phyloP scores from a whole-genome alignment of 2,888 invertebrate genomes.

The Euphydryas editha region DNA sequence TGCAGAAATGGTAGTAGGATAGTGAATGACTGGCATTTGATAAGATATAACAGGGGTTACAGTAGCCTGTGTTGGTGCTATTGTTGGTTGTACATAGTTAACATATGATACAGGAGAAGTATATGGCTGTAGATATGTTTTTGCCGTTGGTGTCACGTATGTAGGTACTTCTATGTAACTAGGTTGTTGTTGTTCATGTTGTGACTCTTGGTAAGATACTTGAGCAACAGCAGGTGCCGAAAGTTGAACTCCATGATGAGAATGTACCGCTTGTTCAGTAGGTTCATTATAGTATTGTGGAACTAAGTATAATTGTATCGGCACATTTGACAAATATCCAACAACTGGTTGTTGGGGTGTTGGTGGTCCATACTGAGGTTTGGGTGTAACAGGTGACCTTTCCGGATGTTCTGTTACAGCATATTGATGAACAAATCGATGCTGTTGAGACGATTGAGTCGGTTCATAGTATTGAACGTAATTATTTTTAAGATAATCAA shows the following conservation, averaged over 20 bases:
- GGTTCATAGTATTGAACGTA: constrained; percentile 61
- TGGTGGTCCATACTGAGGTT: constrained; percentile 52
- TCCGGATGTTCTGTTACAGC: constrained; percentile 74
- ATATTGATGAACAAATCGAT: constrained; percentile 72
- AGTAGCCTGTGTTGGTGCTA: constrained; percentile 55
- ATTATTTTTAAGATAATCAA: constrained; percentile 68
- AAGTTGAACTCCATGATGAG: constrained; percentile 56
- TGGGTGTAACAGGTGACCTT: constrained; percentile 49
- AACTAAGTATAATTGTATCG: constrained; percentile 77
- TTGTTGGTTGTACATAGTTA: constrained; percentile 62
- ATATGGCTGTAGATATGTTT: constrained; percentile 62
- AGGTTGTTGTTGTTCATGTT: constrained; percentile 58
- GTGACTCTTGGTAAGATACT: constrained; percentile 56
- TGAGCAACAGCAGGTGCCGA: constrained; percentile 49
- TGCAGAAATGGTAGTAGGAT: constrained; percentile 56
- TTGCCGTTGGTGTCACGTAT: constrained; percentile 60
- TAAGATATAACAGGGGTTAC: constrained; percentile 62
- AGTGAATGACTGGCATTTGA: constrained; percentile 64
- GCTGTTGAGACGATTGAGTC: constrained; percentile 54
- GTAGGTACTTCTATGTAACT: constrained; percentile 68
- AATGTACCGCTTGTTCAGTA: constrained; percentile 49
- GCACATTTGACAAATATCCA: constrained; percentile 74
- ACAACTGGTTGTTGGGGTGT: constrained; percentile 66
- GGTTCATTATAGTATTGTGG: constrained; percentile 71
- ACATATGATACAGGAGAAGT: constrained; percentile 59